A percentile compares a stretch with the other conserved stretches of the same genome.
Evolutionary conservation across 2,888 invertebrate species (phyloP).

Genomic region (Carcina quercana): DNA sequence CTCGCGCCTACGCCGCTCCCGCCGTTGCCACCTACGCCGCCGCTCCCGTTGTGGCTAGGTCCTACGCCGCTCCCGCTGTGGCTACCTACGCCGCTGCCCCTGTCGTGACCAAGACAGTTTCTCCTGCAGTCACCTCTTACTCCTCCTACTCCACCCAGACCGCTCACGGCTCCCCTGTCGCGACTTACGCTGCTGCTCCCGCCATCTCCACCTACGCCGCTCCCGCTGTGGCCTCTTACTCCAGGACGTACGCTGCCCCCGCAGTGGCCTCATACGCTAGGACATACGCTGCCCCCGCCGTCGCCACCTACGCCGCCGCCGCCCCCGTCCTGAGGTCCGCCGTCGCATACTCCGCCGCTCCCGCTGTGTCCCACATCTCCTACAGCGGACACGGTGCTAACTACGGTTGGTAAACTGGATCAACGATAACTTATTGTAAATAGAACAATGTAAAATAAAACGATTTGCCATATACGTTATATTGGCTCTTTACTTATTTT

Average conservation of each 20-base stretch:
- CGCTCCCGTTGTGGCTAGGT: conserved; percentile 34
- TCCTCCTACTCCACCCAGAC: conserved; percentile 39
- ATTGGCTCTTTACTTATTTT: conserved; percentile 4
- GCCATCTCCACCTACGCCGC: conserved; percentile 36
- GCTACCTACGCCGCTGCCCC: conserved; percentile 28
- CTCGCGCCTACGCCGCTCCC: conserved; percentile 33
- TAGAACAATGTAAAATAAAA: conserved; percentile 37
- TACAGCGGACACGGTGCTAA: conserved; percentile 78
- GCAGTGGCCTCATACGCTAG: conserved; percentile 9
- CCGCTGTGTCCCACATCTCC: conserved; percentile 76
- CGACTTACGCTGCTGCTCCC: conserved; percentile 38
- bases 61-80: conserved; percentile 44
- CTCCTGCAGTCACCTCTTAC: conserved; percentile 25
- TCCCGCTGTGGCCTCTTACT: conserved; percentile 26
- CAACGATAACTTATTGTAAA: conserved; percentile 29
- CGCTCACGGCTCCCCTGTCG: conserved; percentile 30
- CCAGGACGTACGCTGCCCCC: conserved; percentile 54
- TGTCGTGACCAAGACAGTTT: conserved; percentile 27
- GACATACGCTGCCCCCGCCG: conserved; percentile 24
- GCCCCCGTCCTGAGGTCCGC: conserved; percentile 53
- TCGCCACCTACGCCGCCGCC: conserved; percentile 24
- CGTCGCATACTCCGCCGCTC: conserved; percentile 74
- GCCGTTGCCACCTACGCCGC: conserved; percentile 19
- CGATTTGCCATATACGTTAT: conserved; percentile 31
- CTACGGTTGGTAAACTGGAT: conserved; percentile 76